Conservation (phyloP, 2,113 vertebrate species). For the Arizona elegans region DNA sequence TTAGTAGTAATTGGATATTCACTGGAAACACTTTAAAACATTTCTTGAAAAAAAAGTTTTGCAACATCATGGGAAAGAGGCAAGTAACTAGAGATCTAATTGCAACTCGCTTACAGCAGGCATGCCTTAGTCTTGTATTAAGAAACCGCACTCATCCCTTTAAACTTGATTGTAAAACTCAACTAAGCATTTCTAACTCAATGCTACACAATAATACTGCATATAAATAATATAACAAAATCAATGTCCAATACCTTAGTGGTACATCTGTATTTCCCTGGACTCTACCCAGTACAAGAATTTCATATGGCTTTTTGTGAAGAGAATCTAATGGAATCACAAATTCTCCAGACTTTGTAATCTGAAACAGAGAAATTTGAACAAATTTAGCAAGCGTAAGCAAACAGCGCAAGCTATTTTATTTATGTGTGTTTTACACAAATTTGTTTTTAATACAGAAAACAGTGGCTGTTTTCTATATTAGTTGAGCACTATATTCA, state of each 20-base stretch:
- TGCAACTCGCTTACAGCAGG: neutral
- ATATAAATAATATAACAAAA: constrained; percentile 17
- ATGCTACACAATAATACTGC: neutral
- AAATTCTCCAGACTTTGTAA: constrained; percentile 86
- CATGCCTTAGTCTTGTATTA: neutral
- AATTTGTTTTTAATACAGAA: neutral
- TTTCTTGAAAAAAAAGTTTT: neutral
- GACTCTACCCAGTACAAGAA: constrained; percentile 82
- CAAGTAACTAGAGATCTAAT: neutral
- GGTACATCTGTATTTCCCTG: constrained; percentile 32
- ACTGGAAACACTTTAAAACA: neutral
- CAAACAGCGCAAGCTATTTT: neutral
- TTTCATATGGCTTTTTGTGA: constrained; percentile 96
- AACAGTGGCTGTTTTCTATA: neutral
- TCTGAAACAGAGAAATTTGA: constrained; percentile 66
- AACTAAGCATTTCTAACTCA: neutral
- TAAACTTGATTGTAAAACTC: neutral
- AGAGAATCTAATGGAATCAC: constrained; percentile 91
- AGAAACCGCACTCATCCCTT: neutral
- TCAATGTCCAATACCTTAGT: constrained; percentile 61
- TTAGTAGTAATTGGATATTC: neutral
- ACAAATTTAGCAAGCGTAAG: constrained; percentile 4
- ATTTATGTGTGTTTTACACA: neutral
- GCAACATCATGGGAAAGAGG: neutral
- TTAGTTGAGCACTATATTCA: neutral